Base-by-base conservation (phyloP, 2,113 vertebrate genomes). In the Neotoma lepida region DNA sequence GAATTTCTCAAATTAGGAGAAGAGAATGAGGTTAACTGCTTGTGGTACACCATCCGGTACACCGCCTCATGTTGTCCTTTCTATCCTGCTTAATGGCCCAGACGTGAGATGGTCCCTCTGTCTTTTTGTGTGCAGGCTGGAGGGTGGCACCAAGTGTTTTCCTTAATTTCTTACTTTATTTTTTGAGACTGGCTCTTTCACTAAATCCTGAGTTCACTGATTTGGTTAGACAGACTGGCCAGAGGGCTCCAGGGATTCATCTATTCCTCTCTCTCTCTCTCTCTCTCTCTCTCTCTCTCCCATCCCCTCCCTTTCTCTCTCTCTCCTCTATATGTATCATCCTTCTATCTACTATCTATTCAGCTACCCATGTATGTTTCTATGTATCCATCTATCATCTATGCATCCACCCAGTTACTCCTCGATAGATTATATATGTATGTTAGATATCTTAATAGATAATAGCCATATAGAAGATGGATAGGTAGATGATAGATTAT, bases 11-110 rank as follows among this genome's bases (percentile, higher is more conserved):
- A 95, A 33, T 89, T 94, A 76, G 89, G 58, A 63, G 30, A 63
- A 9, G 49, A 71, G 94, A 97, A 93, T 63, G 56, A 90, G 80
- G 26, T 54, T 26, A 94, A 96, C 95, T 28, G 54, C 3, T 28
- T 24, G n/a, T 63, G 68, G 84, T 46, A 56, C 39, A 51, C 54
- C 39, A 74, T 84, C 88, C 81, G 56, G 82, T 46, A 63, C 33
- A 58, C 54, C 39, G 51, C 80, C 88, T 92, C 39, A 7, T 1
- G 3, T 80, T 78, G 41, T 51, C 80, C 39, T 77, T 85, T 86
- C 35, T 58, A 4, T 30, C 35, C 35, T 92, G 44, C 54, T 92
- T 91, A 22, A 71, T 68, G 44, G 44, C 14, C 74, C 18, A 63
- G 49, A 76, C 9, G 6, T 68, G 12, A 58, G 86, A 56, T 88